Base-by-base conservation (phyloP, 2,888 invertebrate species). In the Tenthredo distinguenda region DNA sequence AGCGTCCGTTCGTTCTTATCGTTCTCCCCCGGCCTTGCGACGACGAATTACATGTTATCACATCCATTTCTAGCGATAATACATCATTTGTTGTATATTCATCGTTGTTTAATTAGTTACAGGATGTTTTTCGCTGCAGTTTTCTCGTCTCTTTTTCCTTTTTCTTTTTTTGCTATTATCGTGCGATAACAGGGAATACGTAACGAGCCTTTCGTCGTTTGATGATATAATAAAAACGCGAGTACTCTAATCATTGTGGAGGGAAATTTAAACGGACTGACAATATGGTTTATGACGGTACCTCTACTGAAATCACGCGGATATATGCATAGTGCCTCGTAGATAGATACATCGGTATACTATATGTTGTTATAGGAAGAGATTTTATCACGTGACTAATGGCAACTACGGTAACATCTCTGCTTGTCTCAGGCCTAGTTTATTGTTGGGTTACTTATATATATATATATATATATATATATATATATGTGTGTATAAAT, bases 331-430 rank as follows among this genome's bases (percentile, higher is more conserved):
- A 37, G 31, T 68, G 3, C 21, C 6, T 31, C 31, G 26, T 31
- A 40, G 65, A 26, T 26, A 65, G 12, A 65, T 40, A 72, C 6
- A 65, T 50, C 50, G n/a, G 26, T 68, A 68, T 31, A 21, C 2
- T 68, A 26, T 62, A 68, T 68, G 12, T 26, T 31, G 7, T 37
- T 71, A 47, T 74, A 47, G 3, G 47, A 9, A 47, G 40, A 71
- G 71, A 71, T 71, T 71, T 71, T 37, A 71, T 62, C 62, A 71
- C 26, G 4, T 76, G 47, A 76, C 76, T 76, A 76, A 76, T 76
- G 76, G 76, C 76, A 76, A 47, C 76, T 76, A n/a, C 43, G 47
- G 47, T 76, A 76, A 76, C 76, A 76, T 76, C 76, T 76, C 47
- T 76, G 76, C 76, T 76, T 76, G 40, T 40, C 76, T 76, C 26